These are phyloP conservation scores for Drosophila dives DNA, from an alignment of 2,888 invertebrate genomes.

Conservation along the genomic window DNA sequence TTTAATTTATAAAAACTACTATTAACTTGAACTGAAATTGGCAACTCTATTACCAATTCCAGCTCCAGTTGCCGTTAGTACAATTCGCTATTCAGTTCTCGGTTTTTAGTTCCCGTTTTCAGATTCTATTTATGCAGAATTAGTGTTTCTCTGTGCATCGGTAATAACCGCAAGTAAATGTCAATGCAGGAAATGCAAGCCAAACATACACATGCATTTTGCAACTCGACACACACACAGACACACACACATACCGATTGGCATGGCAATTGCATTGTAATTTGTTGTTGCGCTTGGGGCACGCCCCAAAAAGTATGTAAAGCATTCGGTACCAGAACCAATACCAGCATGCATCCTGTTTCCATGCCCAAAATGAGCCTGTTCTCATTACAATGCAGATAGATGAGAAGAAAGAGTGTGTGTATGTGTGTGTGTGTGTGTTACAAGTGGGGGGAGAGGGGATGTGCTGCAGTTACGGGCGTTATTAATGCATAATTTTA, in stretches of 20 bases:
- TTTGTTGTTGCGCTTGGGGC: conserved; percentile 53
- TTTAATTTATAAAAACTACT: not conserved
- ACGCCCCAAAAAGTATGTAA: conserved; percentile 55
- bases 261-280: conserved; percentile 69
- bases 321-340: conserved; percentile 33
- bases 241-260: conserved; percentile 4
- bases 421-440: not conserved
- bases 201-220: conserved; percentile 60
- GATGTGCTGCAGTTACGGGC: conserved; percentile 25
- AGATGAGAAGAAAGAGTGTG: not conserved
- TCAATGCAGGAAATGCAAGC: conserved; percentile 67
- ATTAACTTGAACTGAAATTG: not conserved
- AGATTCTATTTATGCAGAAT: conserved; percentile 56
- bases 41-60: conserved; percentile 2
- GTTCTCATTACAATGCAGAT: conserved; percentile 25
- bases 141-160: conserved; percentile 49
- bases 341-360: conserved; percentile 26
- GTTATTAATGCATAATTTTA: conserved; percentile 73
- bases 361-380: conserved; percentile 54
- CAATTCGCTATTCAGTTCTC: not conserved
- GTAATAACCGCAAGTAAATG: conserved; percentile 77
- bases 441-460: not conserved
- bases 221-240: conserved; percentile 2
- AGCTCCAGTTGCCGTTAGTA: conserved; percentile 18
- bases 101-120: conserved; percentile 14